phyloP scores from a whole-genome alignment of 2,888 invertebrate genomes.

The Biston betularia region DNA sequence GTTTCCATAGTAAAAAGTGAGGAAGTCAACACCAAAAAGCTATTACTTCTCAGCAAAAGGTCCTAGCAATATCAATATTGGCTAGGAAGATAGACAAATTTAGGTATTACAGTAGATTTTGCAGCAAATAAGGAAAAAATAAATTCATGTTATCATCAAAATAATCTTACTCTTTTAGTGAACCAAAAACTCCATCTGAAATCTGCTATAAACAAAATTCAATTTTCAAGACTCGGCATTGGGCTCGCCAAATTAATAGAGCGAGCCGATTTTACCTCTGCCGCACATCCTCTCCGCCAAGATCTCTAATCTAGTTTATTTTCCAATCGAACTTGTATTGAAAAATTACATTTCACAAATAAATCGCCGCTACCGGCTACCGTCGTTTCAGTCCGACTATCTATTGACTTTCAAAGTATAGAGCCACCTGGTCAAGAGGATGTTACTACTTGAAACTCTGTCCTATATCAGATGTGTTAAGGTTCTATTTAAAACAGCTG shows the following conservation, averaged over 20 bases:
- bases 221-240: neutral
- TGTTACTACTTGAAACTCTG: neutral
- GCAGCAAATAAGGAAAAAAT: too few relatives aligned
- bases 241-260: constrained; percentile 2
- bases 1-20: too few relatives aligned
- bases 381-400: constrained; percentile 10
- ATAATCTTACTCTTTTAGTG: neutral
- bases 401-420: constrained; percentile 29
- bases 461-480: neutral
- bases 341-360: constrained; percentile 33
- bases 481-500: neutral
- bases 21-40: too few relatives aligned
- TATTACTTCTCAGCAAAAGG: too few relatives aligned
- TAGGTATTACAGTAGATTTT: too few relatives aligned
- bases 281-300: constrained; percentile 5
- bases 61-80: too few relatives aligned
- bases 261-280: constrained; percentile 1
- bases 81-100: too few relatives aligned
- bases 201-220: neutral
- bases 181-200: too few relatives aligned
- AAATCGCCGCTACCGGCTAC: constrained; percentile 14
- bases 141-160: too few relatives aligned
- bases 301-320: constrained; percentile 23
- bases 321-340: constrained; percentile 28
- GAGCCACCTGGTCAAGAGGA: constrained; percentile 12